phyloP scores from a whole-genome alignment of 2,888 invertebrate species.

The Gastrophysa polygoni region DNA sequence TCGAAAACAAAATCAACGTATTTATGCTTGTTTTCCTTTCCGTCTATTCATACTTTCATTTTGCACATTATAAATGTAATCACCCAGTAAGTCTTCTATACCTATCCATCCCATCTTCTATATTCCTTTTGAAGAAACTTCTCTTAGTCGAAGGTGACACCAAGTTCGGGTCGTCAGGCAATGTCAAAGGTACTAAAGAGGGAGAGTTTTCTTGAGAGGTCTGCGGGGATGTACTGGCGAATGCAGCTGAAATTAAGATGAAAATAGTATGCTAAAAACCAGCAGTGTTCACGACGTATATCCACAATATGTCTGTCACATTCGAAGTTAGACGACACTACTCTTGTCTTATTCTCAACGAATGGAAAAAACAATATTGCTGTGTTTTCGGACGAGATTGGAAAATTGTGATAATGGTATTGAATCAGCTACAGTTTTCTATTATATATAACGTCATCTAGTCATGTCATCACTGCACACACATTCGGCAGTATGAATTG shows the following conservation, averaged over 20 bases:
- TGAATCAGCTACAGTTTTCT: too few relatives aligned
- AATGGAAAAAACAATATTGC: too few relatives aligned
- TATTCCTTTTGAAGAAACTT: slow-evolving; percentile 81
- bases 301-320: too few relatives aligned
- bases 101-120: slow-evolving; percentile 93
- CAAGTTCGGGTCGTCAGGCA: slow-evolving; percentile 42
- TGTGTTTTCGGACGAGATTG: too few relatives aligned
- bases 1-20: too few relatives aligned
- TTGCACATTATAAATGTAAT: slow-evolving; percentile 10
- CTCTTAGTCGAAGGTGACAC: slow-evolving; percentile 75
- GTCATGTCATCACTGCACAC: too few relatives aligned
- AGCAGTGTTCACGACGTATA: too few relatives aligned
- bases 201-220: slow-evolving; percentile 28
- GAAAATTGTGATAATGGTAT: too few relatives aligned
- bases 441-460: too few relatives aligned
- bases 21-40: not conserved
- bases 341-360: too few relatives aligned
- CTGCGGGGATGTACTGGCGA: slow-evolving; percentile 35
- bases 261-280: not conserved
- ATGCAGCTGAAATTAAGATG: slow-evolving; percentile 33
- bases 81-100: slow-evolving; percentile 55
- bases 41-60: slow-evolving; percentile 6
- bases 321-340: too few relatives aligned
- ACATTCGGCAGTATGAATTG: too few relatives aligned
- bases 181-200: slow-evolving; percentile 27